Conservation (phyloP, 2,888 invertebrate genomes). For the Agrochola circellaris region DNA sequence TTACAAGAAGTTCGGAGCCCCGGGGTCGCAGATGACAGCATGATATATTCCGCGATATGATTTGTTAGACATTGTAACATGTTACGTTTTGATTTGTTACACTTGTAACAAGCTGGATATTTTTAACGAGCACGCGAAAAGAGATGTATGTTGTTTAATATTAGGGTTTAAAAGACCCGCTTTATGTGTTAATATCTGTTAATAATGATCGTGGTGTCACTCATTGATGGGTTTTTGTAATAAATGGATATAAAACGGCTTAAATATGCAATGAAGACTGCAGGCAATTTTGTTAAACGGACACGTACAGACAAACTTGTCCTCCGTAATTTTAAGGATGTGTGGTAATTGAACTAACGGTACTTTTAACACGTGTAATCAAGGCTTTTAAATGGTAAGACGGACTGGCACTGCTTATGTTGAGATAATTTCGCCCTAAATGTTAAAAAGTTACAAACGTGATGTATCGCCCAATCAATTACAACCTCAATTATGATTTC, state of each 20-base stretch:
- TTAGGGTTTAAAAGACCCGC: conserved; percentile 35
- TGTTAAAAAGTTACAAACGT: neutral
- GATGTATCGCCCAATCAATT: neutral
- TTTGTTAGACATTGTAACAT: conserved; percentile 77
- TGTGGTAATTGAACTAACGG: conserved; percentile 11
- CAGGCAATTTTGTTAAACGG: conserved; percentile 41
- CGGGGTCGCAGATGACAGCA: conserved; percentile 73
- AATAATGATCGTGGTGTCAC: conserved; percentile 1
- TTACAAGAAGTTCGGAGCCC: conserved; percentile 61
- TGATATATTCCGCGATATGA: conserved; percentile 73
- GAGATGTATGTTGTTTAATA: conserved; percentile 61
- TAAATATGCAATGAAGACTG: conserved; percentile 40
- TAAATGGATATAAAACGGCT: conserved; percentile 25
- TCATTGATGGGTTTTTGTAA: conserved; percentile 38
- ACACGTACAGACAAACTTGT: conserved; percentile 11
- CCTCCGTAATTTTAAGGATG: conserved; percentile 17
- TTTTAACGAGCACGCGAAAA: conserved; percentile 58
- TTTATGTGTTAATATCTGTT: conserved; percentile 1
- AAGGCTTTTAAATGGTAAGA: neutral
- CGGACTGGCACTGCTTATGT: neutral
- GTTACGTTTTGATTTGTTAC: conserved; percentile 74
- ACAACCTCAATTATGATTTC: conserved; percentile 17
- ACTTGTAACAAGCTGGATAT: conserved; percentile 69
- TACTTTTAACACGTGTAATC: neutral
- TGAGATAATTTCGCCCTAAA: neutral